phyloP scores from a whole-genome alignment of 1,140 invertebrate species.

The Pseudomyrmex concolor region DNA sequence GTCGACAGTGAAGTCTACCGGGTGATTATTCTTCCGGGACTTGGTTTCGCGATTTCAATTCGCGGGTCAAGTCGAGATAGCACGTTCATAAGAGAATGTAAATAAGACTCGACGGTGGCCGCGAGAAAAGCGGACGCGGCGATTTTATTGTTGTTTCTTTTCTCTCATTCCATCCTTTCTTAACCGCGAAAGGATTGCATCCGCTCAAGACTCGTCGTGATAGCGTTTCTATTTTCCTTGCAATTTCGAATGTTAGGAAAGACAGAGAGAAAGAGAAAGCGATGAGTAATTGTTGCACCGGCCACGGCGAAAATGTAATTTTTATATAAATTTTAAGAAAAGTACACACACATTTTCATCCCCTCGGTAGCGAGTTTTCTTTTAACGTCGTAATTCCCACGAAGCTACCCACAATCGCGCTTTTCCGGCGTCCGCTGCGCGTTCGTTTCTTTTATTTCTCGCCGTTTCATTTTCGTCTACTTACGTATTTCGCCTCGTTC shows the following conservation, averaged over 20 bases:
- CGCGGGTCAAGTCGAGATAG: slow-evolving; percentile 55
- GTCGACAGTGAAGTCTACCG: neutral
- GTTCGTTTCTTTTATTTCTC: neutral
- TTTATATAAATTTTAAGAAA: slow-evolving; percentile 78
- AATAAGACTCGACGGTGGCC: slow-evolving; percentile 62
- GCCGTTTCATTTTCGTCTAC: neutral
- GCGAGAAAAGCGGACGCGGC: slow-evolving; percentile 23
- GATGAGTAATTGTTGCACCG: slow-evolving; percentile 44
- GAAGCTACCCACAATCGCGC: slow-evolving; percentile 63
- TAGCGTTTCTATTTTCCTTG: slow-evolving; percentile 73
- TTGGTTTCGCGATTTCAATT: slow-evolving; percentile 64
- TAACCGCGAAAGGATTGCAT: slow-evolving; percentile 73
- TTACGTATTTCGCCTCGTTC: slow-evolving; percentile 24
- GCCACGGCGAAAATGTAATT: slow-evolving; percentile 78
- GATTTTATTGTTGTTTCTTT: slow-evolving; percentile 19
- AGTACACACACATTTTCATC: slow-evolving; percentile 24
- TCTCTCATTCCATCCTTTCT: slow-evolving; percentile 47
- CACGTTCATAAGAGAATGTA: slow-evolving; percentile 57
- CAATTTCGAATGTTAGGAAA: slow-evolving; percentile 62
- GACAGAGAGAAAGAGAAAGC: slow-evolving; percentile 8
- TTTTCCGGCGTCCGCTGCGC: slow-evolving; percentile 4
- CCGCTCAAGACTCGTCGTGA: slow-evolving; percentile 70
- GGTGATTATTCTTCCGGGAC: slow-evolving; percentile 33
- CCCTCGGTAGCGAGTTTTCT: neutral
- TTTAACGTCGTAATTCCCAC: slow-evolving; percentile 70